phyloP scores from a whole-genome alignment of 2,888 invertebrate genomes.

The Cistogaster globosa region DNA sequence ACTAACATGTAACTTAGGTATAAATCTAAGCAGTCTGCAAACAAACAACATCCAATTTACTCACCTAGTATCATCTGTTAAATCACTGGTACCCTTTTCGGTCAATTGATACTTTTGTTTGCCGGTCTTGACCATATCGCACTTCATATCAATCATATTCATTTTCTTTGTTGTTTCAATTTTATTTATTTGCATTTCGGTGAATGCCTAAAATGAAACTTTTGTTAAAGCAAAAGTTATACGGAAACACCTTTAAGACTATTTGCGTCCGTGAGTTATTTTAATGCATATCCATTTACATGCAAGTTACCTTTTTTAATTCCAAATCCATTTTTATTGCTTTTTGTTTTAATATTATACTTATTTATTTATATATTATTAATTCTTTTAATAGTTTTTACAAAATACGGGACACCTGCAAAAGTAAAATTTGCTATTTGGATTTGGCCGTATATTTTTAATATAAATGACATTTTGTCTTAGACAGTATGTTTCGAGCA shows the following conservation, averaged over 20 bases:
- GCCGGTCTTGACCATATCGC: slow-evolving; percentile 88
- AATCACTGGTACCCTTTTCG: slow-evolving; percentile 83
- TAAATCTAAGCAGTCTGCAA: no score
- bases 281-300: background rate
- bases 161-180: slow-evolving; percentile 90
- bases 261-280: slow-evolving; percentile 34
- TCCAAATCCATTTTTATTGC: slow-evolving; percentile 80
- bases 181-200: slow-evolving; percentile 91
- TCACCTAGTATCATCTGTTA: slow-evolving; percentile 81
- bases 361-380: slow-evolving; percentile 20
- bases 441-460: slow-evolving; percentile 4
- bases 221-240: background rate
- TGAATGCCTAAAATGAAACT: slow-evolving; percentile 86
- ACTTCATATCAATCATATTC: slow-evolving; percentile 88
- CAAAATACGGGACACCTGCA: slow-evolving; percentile 72
- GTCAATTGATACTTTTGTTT: slow-evolving; percentile 90
- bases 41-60: background rate
- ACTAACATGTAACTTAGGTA: no score
- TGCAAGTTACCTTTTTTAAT: slow-evolving; percentile 80
- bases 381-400: slow-evolving; percentile 50
- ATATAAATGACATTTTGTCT: slow-evolving; percentile 35
- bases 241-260: slow-evolving; percentile 14
- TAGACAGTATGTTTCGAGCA: slow-evolving; percentile 47
- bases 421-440: slow-evolving; percentile 28
- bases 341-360: slow-evolving; percentile 31